Base-by-base conservation (phyloP, 1,140 invertebrate genomes). In the Pseudomyrmex cubaensis region DNA sequence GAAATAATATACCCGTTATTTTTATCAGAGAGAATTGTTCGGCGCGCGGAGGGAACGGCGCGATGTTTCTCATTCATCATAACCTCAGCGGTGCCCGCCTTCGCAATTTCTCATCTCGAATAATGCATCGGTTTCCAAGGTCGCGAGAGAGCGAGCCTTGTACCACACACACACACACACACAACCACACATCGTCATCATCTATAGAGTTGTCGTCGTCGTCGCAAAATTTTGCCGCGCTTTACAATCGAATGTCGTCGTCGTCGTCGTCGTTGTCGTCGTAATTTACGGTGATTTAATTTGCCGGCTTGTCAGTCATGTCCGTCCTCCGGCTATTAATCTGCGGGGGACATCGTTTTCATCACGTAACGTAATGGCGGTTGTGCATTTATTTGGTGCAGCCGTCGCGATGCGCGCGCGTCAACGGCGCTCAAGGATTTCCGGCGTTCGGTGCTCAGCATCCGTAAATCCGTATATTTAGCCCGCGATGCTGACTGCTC, bases 371-470 rank as follows among this genome's bases (percentile, higher is more conserved):
- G 72, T 35, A 35, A 61, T 70, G 62, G 50, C 64, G 59, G 85
- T 87, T 87, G 75, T 82, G 83, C 84, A 25, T 62, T 84, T 86
- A 85, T 85, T 86, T 86, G 84, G 75, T 82, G 83, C 62, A 82
- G 50, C 62, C 75, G 70, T 82, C 83, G 82, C 63, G 56, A 85
- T 66, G 73, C n/a, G 50, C 82, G 84, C 82, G 84, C 76, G 70
- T 85, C 83, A 87, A 87, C 76, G 66, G 70, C 78, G 46, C 63
- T 85, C 85, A 87, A 87, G 83, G 85, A 87, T 87, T 87, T 87
- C 85, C 85, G 76, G 76, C 57, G 64, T 85, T 82, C 52, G 76
- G 83, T 87, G 85, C 25, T 87, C 83, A 87, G 76, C 83, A 82
- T 75, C 85, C 86, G 66, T 86, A 72, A 83, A 86, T 87, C 84